Evolutionary conservation across 2,888 invertebrate genomes (phyloP).

Genomic region (Agelastica alni): DNA sequence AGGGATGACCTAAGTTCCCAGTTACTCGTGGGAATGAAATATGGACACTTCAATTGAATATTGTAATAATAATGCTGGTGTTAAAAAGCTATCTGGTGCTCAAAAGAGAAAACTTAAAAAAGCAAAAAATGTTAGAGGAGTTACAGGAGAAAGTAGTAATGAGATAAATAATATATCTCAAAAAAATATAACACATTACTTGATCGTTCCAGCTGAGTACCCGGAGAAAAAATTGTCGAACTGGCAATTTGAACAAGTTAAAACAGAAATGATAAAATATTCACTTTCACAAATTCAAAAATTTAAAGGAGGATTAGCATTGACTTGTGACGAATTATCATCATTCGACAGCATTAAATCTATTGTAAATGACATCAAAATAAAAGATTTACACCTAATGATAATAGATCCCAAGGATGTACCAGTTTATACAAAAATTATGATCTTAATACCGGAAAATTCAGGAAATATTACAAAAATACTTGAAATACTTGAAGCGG

Average conservation of each 20-base stretch:
- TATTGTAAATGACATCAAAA: background rate
- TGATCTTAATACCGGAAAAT: slow-evolving; percentile 1
- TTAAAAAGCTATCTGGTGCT: slow-evolving; percentile 14
- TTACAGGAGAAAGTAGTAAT: background rate
- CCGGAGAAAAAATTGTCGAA: slow-evolving; percentile 8
- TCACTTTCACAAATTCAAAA: background rate
- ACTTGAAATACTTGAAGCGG: slow-evolving; percentile 5
- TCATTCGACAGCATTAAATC: too few relatives aligned
- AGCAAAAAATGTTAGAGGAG: background rate
- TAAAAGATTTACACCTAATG: slow-evolving; percentile 2
- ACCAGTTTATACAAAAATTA: slow-evolving; percentile 15
- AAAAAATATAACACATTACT: background rate
- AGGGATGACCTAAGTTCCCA: slow-evolving; percentile 12
- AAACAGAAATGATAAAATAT: background rate
- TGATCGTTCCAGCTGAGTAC: slow-evolving; percentile 11
- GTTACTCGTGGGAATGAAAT: slow-evolving; percentile 11
- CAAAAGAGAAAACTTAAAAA: slow-evolving; percentile 20
- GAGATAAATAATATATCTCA: background rate
- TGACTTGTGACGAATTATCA: slow-evolving; percentile 1
- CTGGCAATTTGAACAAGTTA: slow-evolving; percentile 3
- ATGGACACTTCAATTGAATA: slow-evolving; percentile 12
- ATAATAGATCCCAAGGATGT: slow-evolving; percentile 10
- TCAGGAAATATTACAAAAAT: slow-evolving; percentile 7
- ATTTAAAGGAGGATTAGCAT: slow-evolving; percentile 12
- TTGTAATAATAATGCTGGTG: background rate